phyloP scores from a whole-genome alignment of 2,113 vertebrate species.

The Lucifuga dentata region DNA sequence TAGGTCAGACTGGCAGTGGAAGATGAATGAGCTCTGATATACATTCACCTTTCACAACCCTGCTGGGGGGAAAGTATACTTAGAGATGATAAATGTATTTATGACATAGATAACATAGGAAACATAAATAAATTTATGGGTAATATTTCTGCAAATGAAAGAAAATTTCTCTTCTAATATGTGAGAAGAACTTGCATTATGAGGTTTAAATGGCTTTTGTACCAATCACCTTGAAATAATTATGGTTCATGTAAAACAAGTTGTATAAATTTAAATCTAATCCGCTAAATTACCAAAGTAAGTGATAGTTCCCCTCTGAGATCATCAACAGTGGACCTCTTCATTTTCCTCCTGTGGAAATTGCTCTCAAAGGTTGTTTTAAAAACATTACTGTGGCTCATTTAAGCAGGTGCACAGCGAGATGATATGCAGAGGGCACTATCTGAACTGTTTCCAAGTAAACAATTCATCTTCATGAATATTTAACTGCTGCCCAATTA shows the following conservation, averaged over 20 bases:
- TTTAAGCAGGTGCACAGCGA: conserved; percentile 41
- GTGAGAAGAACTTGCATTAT: conserved; percentile 11
- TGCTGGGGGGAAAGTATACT: conserved; percentile 16
- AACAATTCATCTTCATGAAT: conserved; percentile 64
- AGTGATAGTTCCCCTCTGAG: conserved; percentile 35
- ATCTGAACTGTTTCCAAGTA: too few relatives aligned
- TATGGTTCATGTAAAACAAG: conserved; percentile 20
- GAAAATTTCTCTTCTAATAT: conserved; percentile 48
- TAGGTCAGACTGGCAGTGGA: conserved; percentile 79
- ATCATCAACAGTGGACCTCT: conserved; percentile 28
- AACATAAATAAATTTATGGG: not conserved
- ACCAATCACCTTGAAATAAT: conserved; percentile 35
- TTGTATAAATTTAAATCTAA: too few relatives aligned
- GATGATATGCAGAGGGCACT: conserved; percentile 44
- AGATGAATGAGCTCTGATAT: conserved; percentile 67
- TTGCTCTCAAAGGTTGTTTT: conserved; percentile 13
- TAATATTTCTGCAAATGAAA: not conserved
- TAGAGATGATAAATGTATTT: conserved; percentile 29
- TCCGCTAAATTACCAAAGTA: too few relatives aligned
- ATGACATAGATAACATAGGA: too few relatives aligned
- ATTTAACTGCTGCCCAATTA: conserved; percentile 60
- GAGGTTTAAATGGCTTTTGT: too few relatives aligned
- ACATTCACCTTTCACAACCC: conserved; percentile 24
- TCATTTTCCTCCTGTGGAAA: conserved; percentile 25
- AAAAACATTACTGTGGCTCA: conserved; percentile 37